A percentile compares a stretch with the other conserved stretches of the same genome.
Evolutionary conservation across 2,113 vertebrate genomes (phyloP).

Genomic region (Telmatochromis sp.): DNA sequence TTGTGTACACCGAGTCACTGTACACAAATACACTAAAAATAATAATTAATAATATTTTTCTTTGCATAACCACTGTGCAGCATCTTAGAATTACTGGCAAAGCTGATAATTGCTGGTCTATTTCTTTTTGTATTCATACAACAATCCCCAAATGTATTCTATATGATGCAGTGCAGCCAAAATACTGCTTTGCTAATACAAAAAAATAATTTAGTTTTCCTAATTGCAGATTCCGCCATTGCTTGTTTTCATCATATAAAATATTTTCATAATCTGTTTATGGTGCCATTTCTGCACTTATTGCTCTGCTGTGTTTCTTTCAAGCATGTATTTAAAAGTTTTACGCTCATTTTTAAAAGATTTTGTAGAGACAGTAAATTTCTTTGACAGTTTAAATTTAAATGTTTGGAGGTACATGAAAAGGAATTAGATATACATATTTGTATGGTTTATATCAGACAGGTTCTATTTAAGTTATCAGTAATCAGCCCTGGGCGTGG

Average conservation of each 20-base stretch:
- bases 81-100: neutral
- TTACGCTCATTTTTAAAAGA: neutral
- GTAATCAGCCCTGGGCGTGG: rapidly evolving
- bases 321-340: neutral
- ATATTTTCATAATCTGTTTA: neutral
- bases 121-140: neutral
- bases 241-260: neutral
- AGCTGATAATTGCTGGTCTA: neutral
- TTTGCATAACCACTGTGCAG: neutral
- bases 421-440: neutral
- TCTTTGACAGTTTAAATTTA: neutral
- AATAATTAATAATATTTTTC: neutral
- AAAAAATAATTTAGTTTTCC: neutral
- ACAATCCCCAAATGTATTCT: neutral
- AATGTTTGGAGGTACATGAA: neutral
- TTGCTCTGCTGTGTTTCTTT: neutral
- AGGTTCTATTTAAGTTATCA: neutral
- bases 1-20: neutral
- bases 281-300: neutral
- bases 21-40: neutral
- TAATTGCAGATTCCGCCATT: neutral
- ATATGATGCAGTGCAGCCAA: neutral
- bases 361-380: neutral
- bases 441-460: neutral
- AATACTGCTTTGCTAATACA: neutral